Conservation (phyloP, 2,797 vertebrate genomes). For the Dryobates pubescens region DNA sequence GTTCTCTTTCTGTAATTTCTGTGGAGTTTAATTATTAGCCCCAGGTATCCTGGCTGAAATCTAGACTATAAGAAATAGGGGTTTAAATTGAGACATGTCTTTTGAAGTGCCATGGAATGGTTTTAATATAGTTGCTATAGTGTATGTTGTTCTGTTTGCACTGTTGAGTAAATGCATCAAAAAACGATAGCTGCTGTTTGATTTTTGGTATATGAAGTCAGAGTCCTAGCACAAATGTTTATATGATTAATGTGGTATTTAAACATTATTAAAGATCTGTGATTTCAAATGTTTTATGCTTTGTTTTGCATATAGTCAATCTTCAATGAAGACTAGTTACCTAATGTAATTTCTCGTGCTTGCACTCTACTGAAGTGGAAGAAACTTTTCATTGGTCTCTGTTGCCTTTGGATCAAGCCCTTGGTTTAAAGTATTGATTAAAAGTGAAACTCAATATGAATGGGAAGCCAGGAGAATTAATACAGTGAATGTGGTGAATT, state of each 20-base stretch:
- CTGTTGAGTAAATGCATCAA: slow-evolving; percentile 35
- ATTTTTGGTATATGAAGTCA: background rate
- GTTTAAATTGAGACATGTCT: slow-evolving; percentile 48
- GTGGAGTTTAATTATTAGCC: slow-evolving; percentile 59
- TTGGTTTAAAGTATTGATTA: slow-evolving; percentile 61
- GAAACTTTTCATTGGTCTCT: slow-evolving; percentile 43
- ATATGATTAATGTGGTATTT: slow-evolving; percentile 18
- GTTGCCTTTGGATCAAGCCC: slow-evolving; percentile 40
- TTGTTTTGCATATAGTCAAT: background rate
- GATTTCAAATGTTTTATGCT: slow-evolving; percentile 24
- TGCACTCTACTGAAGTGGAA: background rate
- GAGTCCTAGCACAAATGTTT: slow-evolving; percentile 26
- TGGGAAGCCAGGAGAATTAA: slow-evolving; percentile 43
- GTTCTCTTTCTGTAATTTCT: slow-evolving; percentile 53
- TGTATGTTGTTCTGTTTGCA: slow-evolving; percentile 33
- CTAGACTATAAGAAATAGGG: slow-evolving; percentile 33
- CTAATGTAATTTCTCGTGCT: background rate
- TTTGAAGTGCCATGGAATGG: slow-evolving; percentile 4
- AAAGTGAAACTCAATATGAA: slow-evolving; percentile 44
- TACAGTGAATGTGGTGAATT: slow-evolving; percentile 11
- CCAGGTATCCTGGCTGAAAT: slow-evolving; percentile 40
- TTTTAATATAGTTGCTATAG: slow-evolving; percentile 34
- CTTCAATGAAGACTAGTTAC: background rate
- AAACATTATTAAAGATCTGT: slow-evolving; percentile 51
- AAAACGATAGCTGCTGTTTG: slow-evolving; percentile 21